Conservation (phyloP, 2,797 vertebrate genomes). For the Eurystomus glaucurus region DNA sequence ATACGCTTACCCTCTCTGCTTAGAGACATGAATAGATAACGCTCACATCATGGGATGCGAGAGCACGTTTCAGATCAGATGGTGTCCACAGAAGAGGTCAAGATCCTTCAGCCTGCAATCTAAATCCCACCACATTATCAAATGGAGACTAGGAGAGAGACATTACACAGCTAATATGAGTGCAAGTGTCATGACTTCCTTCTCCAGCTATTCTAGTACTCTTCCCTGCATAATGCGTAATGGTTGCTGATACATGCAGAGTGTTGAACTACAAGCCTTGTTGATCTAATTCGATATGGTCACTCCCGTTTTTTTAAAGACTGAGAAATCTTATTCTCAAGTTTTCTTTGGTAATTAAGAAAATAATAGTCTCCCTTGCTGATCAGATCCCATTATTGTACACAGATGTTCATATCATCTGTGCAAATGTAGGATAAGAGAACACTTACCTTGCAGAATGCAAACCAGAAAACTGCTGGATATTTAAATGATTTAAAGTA, state of each 20-base stretch:
- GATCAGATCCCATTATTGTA: background rate
- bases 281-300: background rate
- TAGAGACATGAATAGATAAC: background rate
- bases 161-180: rapidly evolving
- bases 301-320: background rate
- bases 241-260: background rate
- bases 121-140: background rate
- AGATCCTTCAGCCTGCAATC: background rate
- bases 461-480: background rate
- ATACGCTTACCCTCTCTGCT: background rate
- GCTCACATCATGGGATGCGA: background rate
- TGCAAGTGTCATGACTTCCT: background rate
- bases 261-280: background rate
- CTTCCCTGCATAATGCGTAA: rapidly evolving
- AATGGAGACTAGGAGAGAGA: background rate
- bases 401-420: background rate
- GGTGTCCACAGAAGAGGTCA: background rate
- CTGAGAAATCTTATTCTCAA: background rate
- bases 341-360: background rate
- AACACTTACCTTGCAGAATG: background rate
- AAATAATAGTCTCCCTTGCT: background rate
- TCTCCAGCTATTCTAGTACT: background rate
- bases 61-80: background rate
- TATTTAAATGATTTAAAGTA: background rate
- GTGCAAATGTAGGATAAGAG: background rate